These are phyloP conservation scores for Gastracanthus pulcherrimus DNA, from an alignment of 2,888 invertebrate genomes.

Conservation along the genomic window DNA sequence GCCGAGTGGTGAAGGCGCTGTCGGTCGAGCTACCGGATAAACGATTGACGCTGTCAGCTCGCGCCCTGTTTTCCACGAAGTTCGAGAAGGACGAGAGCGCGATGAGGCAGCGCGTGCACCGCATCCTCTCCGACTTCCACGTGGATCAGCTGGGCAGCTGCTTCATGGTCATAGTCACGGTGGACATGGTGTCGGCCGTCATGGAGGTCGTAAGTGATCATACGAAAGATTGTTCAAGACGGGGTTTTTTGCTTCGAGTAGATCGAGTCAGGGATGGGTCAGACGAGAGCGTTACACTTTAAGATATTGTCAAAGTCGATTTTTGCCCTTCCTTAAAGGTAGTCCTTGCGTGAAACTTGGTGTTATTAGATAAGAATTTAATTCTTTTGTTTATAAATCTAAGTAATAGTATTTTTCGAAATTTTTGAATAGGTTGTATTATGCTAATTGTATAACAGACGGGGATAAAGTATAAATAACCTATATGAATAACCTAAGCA, in stretches of 20 bases:
- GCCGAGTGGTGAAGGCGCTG: slow-evolving; percentile 82
- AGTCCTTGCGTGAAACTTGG: no score
- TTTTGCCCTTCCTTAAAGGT: no score
- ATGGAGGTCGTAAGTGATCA: slow-evolving; percentile 80
- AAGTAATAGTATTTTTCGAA: no score
- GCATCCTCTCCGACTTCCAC: slow-evolving; percentile 78
- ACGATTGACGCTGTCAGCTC: slow-evolving; percentile 77
- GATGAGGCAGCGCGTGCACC: slow-evolving; percentile 77
- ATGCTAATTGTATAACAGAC: no score
- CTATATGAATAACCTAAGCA: no score
- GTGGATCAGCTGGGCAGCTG: slow-evolving; percentile 79
- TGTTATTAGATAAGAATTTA: no score
- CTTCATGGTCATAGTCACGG: slow-evolving; percentile 83
- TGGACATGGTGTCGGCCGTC: slow-evolving; percentile 82
- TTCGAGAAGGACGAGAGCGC: slow-evolving; percentile 78
- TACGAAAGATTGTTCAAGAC: background rate
- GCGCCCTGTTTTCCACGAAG: slow-evolving; percentile 80
- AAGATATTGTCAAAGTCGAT: no score
- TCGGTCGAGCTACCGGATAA: slow-evolving; percentile 79
- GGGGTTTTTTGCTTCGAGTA: no score
- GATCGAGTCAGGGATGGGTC: background rate
- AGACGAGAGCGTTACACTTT: no score
- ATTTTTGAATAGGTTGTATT: no score
- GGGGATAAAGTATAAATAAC: no score
- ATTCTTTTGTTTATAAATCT: no score